Evolutionary conservation across 2,797 vertebrate species (phyloP).

Genomic region (Crocodylus rhombifer): DNA sequence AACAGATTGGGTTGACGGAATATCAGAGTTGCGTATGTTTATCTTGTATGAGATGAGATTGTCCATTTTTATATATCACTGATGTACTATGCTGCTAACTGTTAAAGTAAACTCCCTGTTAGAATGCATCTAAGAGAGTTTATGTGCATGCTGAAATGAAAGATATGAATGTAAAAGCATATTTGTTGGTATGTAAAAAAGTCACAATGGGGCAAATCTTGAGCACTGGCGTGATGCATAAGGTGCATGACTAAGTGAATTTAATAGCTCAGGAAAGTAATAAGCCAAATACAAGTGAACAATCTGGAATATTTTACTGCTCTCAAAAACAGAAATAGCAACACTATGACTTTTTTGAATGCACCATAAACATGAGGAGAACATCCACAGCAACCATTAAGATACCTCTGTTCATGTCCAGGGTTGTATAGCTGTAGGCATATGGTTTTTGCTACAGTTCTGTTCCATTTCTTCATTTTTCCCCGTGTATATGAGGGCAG

Average conservation of each 20-base stretch:
- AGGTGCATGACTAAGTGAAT: slow-evolving; percentile 45
- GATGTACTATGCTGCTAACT: neutral
- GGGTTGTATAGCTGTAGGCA: slow-evolving; percentile 31
- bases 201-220: slow-evolving; percentile 27
- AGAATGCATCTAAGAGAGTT: neutral
- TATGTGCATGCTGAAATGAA: neutral
- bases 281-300: slow-evolving; percentile 57
- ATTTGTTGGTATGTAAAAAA: slow-evolving; percentile 58
- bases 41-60: neutral
- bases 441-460: neutral
- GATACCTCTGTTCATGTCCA: slow-evolving; percentile 37
- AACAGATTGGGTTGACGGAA: no score
- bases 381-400: slow-evolving; percentile 6
- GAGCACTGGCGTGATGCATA: neutral
- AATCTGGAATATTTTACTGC: slow-evolving; percentile 45
- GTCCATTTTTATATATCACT: neutral
- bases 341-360: slow-evolving; percentile 40
- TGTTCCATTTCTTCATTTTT: neutral
- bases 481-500: fast-evolving
- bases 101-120: neutral
- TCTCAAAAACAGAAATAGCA: slow-evolving; percentile 63
- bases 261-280: slow-evolving; percentile 53
- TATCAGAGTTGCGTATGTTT: neutral
- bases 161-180: neutral
- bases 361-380: slow-evolving; percentile 30